Evolutionary conservation across 2,797 vertebrate species (phyloP), one percentile per base, ranked within the genome.

Genomic region (Anisognathus igniventris): DNA sequence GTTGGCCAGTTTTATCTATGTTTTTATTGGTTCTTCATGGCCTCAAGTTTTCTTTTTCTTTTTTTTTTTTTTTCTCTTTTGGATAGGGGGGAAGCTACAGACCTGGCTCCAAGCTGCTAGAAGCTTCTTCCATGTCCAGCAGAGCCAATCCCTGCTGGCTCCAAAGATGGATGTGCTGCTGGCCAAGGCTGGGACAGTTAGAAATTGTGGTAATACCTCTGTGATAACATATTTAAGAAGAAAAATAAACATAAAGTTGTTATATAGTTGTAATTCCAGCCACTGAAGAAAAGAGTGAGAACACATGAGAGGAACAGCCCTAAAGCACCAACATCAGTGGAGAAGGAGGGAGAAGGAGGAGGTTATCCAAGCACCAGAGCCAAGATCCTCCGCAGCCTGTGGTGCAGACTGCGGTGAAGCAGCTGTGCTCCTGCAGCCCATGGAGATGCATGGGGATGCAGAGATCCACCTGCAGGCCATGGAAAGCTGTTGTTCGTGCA

Each of bases 191-290:
- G 28, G 10, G 10, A 67, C 19, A 37, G 37, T n/a, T 51, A 67
- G 15, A 60, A 67, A 50, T 20, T 47, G 12, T 37, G 19, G 12
- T 13, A 58, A 28, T 4, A 8, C 3, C 4, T 51, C 37, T 0
- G 1, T 51, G 27, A 60, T 14, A 60, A 39, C 0, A 1, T 28
- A 45, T 67, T 45, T 45, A 60, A 75, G 27, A 35, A 58, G 27
- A 66, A 51, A 44, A 60, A 44, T n/a, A 67, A 51, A 37, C 44
- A 60, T n/a, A 35, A 18, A 21, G 7, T 44, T 31, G 14, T 42
- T 84, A 3, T 0, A 0, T 6, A 28, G 10, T 17, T 67, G 6
- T n/a, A n/a, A 44, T 67, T 67, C 15, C 28, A 51, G 5, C 12
- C 45, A 44, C 37, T 44, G 28, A 66, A 51, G 31, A 35, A 17